These are phyloP conservation scores for Carterocephalus palaemon DNA, from an alignment of 2,888 invertebrate genomes.

Conservation along the genomic window DNA sequence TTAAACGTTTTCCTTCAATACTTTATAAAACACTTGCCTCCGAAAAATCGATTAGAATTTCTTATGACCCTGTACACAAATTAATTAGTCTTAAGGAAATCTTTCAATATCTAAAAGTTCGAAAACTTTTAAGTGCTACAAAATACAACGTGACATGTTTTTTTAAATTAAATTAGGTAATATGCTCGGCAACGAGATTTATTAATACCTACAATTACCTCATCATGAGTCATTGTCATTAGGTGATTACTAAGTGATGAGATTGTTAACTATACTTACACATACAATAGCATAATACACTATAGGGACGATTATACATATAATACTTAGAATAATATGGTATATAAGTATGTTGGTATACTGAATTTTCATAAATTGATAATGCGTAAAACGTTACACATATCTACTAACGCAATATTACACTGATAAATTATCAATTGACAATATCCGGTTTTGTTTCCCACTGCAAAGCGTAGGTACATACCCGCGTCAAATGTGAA, in stretches of 20 bases:
- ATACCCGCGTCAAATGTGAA: constrained; percentile 11
- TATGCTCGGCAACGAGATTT: no score
- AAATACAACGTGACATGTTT: constrained; percentile 19
- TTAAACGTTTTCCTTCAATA: background rate
- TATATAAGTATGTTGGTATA: no score
- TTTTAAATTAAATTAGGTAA: background rate
- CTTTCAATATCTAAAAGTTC: constrained; percentile 11
- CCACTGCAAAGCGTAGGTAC: constrained; percentile 27
- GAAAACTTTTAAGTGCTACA: constrained; percentile 13
- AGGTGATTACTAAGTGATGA: no score
- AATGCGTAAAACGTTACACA: constrained; percentile 2
- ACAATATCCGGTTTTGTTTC: constrained; percentile 22
- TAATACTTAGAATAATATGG: background rate
- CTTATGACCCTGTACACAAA: constrained; percentile 19
- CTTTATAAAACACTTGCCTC: constrained; percentile 8
- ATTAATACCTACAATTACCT: background rate
- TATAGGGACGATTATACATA: background rate
- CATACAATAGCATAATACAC: no score
- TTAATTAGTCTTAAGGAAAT: constrained; percentile 12
- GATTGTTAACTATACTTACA: no score
- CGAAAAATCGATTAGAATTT: constrained; percentile 16
- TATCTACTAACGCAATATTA: constrained; percentile 9
- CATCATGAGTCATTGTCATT: background rate
- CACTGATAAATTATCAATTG: no score
- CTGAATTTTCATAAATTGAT: no score